Conservation (phyloP, 1,140 invertebrate genomes). For the Orius laevigatus region DNA sequence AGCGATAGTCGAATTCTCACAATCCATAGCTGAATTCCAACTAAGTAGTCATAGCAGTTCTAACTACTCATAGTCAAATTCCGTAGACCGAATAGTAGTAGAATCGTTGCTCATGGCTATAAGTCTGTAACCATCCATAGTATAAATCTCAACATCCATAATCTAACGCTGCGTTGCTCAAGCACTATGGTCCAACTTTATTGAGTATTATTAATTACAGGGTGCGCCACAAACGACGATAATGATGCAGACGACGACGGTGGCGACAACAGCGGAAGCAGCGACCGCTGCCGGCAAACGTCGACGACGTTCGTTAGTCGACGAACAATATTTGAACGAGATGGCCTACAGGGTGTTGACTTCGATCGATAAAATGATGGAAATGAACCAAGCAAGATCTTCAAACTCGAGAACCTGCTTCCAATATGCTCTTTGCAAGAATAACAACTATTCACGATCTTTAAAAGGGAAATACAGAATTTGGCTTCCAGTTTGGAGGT, state of each 20-base stretch:
- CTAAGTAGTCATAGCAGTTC: no score
- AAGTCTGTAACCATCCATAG: no score
- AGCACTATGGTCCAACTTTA: no score
- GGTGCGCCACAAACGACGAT: conserved; percentile 26
- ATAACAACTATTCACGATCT: conserved; percentile 39
- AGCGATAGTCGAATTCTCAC: no score
- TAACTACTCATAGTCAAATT: no score
- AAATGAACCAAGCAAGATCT: conserved; percentile 22
- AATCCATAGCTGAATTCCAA: no score
- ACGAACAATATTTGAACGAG: conserved; percentile 31
- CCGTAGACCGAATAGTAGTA: no score
- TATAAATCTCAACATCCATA: no score
- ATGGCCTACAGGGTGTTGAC: conserved; percentile 33
- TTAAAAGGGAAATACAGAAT: conserved; percentile 34
- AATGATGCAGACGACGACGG: conserved; percentile 26
- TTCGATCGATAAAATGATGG: conserved; percentile 32
- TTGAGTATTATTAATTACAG: conserved; percentile 23
- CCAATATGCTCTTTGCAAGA: conserved; percentile 40
- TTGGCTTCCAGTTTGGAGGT: conserved; percentile 55
- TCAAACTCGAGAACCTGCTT: conserved; percentile 35
- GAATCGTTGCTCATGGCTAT: no score
- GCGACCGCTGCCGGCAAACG: neutral
- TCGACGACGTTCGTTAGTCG: neutral
- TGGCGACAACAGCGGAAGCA: conserved; percentile 2
- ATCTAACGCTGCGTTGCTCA: no score